These are phyloP conservation scores for Nymphalis io DNA, from an alignment of 1,140 invertebrate genomes.

Conservation along the genomic window DNA sequence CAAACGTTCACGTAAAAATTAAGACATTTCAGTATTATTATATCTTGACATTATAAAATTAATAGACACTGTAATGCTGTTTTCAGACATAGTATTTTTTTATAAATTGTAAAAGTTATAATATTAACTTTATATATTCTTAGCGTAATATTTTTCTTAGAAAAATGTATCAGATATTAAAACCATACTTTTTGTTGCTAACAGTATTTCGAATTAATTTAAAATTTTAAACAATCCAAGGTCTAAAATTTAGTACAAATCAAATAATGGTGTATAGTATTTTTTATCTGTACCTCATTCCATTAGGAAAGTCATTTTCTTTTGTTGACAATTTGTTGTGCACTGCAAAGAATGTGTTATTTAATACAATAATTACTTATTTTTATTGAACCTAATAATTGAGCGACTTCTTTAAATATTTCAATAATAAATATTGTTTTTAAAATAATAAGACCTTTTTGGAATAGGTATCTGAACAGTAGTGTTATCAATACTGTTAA, in stretches of 20 bases:
- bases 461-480: no score
- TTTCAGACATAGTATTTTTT: not conserved
- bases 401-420: no score
- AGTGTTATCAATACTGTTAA: no score
- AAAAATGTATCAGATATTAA: constrained; percentile 1
- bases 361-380: no score
- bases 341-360: no score
- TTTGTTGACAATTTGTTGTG: no score
- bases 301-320: no score
- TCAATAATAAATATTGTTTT: no score
- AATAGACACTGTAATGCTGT: not conserved
- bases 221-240: not conserved
- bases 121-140: constrained; percentile 5
- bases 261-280: not conserved
- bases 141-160: constrained; percentile 13
- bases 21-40: constrained; percentile 26
- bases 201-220: no score
- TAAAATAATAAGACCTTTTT: no score
- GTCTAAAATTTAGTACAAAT: constrained; percentile 9
- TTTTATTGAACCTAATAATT: no score
- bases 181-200: no score
- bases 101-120: constrained; percentile 3
- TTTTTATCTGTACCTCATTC: not conserved
- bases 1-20: not conserved
- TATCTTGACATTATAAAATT: not conserved